phyloP scores from a whole-genome alignment of 2,113 vertebrate species.

The Ptilorrhoa leucosticta region DNA sequence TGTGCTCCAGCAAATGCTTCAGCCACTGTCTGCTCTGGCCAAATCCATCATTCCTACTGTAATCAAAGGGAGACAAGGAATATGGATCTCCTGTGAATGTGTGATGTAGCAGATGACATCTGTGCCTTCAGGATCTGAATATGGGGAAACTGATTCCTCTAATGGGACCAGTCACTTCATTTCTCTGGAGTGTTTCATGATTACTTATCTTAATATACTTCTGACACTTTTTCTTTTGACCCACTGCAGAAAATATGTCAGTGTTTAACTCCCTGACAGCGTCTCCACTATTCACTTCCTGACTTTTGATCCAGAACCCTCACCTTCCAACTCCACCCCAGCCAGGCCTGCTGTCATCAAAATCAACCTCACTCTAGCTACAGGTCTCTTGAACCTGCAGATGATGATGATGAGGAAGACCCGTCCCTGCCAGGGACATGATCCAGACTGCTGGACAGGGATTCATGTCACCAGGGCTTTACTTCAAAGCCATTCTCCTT shows the following conservation, averaged over 20 bases:
- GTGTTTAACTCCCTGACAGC: not conserved
- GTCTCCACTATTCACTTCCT: not conserved
- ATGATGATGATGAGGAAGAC: not conserved
- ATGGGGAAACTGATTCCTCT: not conserved
- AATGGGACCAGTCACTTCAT: not conserved
- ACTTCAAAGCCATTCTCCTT: not conserved
- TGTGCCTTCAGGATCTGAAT: not conserved
- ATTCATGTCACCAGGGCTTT: not conserved
- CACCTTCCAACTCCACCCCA: not conserved
- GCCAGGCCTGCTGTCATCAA: not conserved
- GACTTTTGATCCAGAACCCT: not conserved
- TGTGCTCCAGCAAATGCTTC: not conserved
- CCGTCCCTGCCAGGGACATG: not conserved
- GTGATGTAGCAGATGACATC: not conserved
- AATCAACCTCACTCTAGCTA: not conserved
- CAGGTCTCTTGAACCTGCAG: not conserved
- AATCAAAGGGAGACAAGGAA: not conserved
- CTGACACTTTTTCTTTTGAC: not conserved
- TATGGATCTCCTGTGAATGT: not conserved
- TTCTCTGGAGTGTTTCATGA: rapidly evolving
- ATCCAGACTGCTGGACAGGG: not conserved
- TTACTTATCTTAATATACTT: not conserved
- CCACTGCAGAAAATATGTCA: not conserved
- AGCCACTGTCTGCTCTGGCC: not conserved
- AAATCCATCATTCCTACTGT: not conserved